Evolutionary conservation across 1,140 invertebrate species (phyloP), one percentile per base, ranked within the genome.

Genomic region (Portunus trituberculatus): DNA sequence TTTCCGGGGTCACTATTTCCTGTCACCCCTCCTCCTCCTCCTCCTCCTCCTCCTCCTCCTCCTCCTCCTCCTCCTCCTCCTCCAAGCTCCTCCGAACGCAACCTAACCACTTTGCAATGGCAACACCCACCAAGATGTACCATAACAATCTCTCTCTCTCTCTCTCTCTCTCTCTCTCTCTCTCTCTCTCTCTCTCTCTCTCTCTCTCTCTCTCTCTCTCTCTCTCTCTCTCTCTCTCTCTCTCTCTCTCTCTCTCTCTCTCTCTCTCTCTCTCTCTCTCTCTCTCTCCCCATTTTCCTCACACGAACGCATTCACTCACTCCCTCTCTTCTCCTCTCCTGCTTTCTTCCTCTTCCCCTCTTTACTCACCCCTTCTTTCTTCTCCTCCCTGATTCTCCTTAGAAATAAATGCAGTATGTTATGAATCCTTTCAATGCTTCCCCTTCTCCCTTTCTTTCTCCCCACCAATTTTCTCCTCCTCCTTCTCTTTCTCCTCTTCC

Each of bases 131-230:
- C 76, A 1, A 82, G 76, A 28, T 82, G 20, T 25, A 20, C 16
- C 76, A 82, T 28, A 82, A 82, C 76, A 25, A 20, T 82, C 76
- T 82, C 76, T 82, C 76, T 82, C 76, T 82, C 76, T 82, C 76
- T 82, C 76, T 82, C 76, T 82, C 76, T 82, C 76, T 82, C 76
- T 82, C 76, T 82, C 76, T 82, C 76, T 82, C 76, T 86, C 84
- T 86, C 84, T 86, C 25, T 28, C 84, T 86, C 84, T 86, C 84
- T 86, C 84, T 86, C 84, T 86, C 84, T 86, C 84, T 86, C 25
- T 86, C 84, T 86, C 84, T 86, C 84, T 28, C 84, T 86, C 84
- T 86, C 28, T 86, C 84, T 86, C 84, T 86, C 25, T 86, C 84
- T 28, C 25, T 86, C 25, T 86, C 84, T 86, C 25, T 86, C 84